Evolutionary conservation across 2,888 invertebrate species (phyloP).

Genomic region (Lamproptera curius): DNA sequence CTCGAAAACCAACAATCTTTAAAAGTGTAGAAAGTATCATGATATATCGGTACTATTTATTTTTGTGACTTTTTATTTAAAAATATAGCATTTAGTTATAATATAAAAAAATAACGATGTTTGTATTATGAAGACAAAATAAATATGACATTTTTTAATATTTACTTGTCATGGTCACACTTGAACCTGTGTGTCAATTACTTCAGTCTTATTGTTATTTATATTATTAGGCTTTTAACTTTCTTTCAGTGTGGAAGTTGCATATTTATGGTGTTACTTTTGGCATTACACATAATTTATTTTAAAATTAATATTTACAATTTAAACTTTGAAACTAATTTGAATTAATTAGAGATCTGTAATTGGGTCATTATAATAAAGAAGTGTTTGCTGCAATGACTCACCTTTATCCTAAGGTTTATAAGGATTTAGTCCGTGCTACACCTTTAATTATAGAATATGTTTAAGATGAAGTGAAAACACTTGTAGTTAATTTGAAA

Average conservation of each 20-base stretch:
- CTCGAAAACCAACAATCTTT: no score
- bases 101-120: no score
- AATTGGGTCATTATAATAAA: constrained; percentile 4
- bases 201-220: no score
- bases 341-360: not conserved
- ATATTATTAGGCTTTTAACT: not conserved
- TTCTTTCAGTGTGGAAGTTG: not conserved
- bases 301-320: not conserved
- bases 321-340: not conserved
- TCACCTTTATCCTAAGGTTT: constrained; percentile 23
- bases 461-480: not conserved
- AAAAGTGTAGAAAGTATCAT: no score
- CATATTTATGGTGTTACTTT: not conserved
- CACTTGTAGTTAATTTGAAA: not conserved
- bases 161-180: no score
- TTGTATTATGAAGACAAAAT: no score
- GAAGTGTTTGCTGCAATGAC: constrained; percentile 22
- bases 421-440: not conserved
- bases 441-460: not conserved
- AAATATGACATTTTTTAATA: no score
- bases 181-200: no score
- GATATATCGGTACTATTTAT: no score
- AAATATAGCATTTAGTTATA: no score
- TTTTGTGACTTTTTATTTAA: no score
- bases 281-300: not conserved